Evolutionary conservation across 2,797 vertebrate species (phyloP).

Genomic region (Acrossocheilus fasciatus): DNA sequence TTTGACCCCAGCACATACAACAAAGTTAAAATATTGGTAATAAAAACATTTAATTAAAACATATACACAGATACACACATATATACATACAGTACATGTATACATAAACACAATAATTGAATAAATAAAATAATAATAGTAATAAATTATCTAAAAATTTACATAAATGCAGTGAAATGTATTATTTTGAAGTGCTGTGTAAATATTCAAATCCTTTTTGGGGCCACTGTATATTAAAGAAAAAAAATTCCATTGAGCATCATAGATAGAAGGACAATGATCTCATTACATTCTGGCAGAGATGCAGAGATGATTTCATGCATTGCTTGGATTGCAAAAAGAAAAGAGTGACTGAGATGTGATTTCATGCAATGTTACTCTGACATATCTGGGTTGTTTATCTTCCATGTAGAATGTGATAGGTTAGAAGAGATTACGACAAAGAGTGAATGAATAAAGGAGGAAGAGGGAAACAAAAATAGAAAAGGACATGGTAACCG

Average conservation of each 20-base stretch:
- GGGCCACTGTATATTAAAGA: neutral
- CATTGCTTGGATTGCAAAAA: neutral
- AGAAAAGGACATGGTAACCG: conserved; percentile 27
- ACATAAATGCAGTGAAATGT: neutral
- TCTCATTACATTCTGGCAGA: neutral
- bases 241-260: neutral
- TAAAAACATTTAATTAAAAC: neutral
- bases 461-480: conserved; percentile 6
- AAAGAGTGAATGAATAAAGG: conserved; percentile 16
- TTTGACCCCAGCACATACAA: neutral
- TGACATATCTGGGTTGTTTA: neutral
- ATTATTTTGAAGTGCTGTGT: neutral
- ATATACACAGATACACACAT: neutral
- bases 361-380: neutral
- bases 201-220: neutral
- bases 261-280: neutral
- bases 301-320: neutral
- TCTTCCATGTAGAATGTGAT: neutral
- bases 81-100: neutral
- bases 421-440: neutral
- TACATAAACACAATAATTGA: neutral
- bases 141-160: neutral
- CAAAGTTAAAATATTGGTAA: neutral
- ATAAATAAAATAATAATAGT: neutral
- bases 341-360: neutral